These are phyloP conservation scores for Palythoa caribaeorum DNA, from an alignment of 92 coral and sea anemone genomes.

Conservation along the genomic window DNA sequence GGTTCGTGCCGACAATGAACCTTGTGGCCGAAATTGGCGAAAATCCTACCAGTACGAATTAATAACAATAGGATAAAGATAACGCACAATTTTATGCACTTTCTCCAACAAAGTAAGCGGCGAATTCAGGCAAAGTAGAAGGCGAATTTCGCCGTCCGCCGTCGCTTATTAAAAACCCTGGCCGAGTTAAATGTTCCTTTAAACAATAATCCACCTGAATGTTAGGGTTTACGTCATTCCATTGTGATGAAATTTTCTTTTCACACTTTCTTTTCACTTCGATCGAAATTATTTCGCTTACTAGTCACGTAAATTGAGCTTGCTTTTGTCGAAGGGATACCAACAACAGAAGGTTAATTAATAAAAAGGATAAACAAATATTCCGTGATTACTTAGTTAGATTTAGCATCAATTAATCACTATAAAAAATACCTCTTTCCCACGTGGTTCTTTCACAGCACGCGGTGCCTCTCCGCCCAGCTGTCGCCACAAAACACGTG, in stretches of 20 bases:
- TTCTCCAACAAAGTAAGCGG: too few species aligned
- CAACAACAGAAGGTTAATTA: neutral
- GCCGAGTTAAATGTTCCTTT: too few species aligned
- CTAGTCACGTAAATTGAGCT: neutral
- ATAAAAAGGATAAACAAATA: conserved; percentile 6
- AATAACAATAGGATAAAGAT: too few species aligned
- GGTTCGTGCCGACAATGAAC: too few species aligned
- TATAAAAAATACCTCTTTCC: neutral
- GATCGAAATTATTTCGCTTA: neutral
- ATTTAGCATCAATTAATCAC: conserved; percentile 17
- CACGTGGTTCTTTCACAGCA: conserved; percentile 25
- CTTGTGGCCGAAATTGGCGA: too few species aligned
- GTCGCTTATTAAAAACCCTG: too few species aligned
- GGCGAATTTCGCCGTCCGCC: too few species aligned
- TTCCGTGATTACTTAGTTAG: conserved; percentile 17
- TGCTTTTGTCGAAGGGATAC: neutral
- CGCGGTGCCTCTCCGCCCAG: conserved; percentile 16
- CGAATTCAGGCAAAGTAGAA: too few species aligned
- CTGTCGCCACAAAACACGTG: conserved; percentile 25
- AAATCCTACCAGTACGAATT: too few species aligned
- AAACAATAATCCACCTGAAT: too few species aligned
- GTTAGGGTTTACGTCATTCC: too few species aligned
- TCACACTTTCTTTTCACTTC: neutral
- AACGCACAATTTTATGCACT: too few species aligned
- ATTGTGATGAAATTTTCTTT: neutral